A percentile compares a stretch with the other conserved stretches of the same genome.
Evolutionary conservation across 2,113 vertebrate species (phyloP).

Genomic region (Vulpes lagopus): DNA sequence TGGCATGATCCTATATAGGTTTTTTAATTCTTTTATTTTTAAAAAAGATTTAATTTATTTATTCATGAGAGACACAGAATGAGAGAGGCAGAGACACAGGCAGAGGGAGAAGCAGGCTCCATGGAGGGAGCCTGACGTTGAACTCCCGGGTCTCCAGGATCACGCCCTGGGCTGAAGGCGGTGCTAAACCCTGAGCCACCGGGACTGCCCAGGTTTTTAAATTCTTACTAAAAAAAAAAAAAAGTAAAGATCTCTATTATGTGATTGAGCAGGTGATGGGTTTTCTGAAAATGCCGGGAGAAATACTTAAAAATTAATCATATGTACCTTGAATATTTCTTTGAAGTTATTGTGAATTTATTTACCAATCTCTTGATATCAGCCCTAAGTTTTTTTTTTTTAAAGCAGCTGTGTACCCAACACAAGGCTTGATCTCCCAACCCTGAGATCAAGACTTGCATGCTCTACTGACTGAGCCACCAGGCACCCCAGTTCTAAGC

Average conservation of each 20-base stretch:
- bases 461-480: not conserved
- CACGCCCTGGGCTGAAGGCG: too few relatives aligned
- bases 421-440: not conserved
- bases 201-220: not conserved
- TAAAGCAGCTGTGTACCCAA: not conserved
- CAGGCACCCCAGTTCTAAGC: not conserved
- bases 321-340: not conserved
- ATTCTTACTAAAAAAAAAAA: not conserved
- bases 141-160: too few relatives aligned
- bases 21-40: not conserved
- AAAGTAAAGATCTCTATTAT: not conserved
- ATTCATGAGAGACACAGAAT: too few relatives aligned
- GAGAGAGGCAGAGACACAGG: too few relatives aligned
- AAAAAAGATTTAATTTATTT: too few relatives aligned
- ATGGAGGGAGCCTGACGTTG: too few relatives aligned
- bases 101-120: too few relatives aligned
- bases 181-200: too few relatives aligned
- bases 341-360: constrained; percentile 3
- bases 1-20: not conserved
- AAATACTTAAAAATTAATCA: not conserved
- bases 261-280: not conserved
- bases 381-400: not conserved
- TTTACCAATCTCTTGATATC: not conserved
- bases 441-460: not conserved
- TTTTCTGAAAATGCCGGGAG: constrained; percentile 38